These are phyloP conservation scores for Poecile atricapillus DNA, from an alignment of 2,113 vertebrate species.

Conservation along the genomic window DNA sequence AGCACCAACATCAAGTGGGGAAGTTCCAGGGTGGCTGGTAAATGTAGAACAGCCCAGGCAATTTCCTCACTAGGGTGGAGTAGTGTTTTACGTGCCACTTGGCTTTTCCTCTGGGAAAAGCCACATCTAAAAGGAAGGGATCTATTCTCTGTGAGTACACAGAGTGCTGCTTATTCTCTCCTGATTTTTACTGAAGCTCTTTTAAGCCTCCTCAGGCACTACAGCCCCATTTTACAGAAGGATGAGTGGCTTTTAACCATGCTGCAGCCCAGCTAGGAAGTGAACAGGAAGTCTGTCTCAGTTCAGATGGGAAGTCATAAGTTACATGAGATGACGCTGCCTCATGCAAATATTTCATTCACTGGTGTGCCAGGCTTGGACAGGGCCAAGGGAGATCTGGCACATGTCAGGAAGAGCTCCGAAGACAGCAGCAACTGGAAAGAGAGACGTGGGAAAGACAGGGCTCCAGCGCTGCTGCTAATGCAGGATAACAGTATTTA, in stretches of 20 bases:
- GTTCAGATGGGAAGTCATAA: background rate
- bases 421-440: background rate
- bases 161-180: background rate
- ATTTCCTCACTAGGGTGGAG: background rate
- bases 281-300: background rate
- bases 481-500: constrained; percentile 35
- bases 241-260: background rate
- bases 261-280: background rate
- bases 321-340: rapidly evolving
- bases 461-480: constrained; percentile 18
- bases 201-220: background rate
- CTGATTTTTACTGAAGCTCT: background rate
- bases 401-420: background rate
- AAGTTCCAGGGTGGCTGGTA: background rate
- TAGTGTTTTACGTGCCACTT: background rate
- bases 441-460: background rate
- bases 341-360: background rate
- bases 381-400: background rate
- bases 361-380: background rate
- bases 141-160: background rate
- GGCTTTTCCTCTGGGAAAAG: background rate
- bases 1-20: background rate
- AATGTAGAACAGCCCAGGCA: background rate
- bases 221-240: background rate
- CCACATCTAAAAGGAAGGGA: background rate